Evolutionary conservation across 2,888 invertebrate genomes (phyloP).

Genomic region (Pollenia angustigena): DNA sequence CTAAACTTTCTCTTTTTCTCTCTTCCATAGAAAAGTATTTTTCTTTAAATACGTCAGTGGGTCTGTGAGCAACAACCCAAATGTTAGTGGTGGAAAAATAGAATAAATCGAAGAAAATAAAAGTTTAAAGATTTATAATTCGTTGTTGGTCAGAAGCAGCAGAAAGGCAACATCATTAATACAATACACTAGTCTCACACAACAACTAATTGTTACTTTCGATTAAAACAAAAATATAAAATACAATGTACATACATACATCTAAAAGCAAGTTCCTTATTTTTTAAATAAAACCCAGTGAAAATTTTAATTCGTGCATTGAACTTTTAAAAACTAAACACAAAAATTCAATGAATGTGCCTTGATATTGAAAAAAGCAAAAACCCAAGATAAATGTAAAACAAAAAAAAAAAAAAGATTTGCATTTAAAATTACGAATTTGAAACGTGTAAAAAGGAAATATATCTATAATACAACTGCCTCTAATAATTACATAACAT

Average conservation of each 20-base stretch:
- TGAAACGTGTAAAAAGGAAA: neutral
- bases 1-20: constrained; percentile 23
- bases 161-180: constrained; percentile 35
- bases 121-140: constrained; percentile 24
- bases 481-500: constrained; percentile 60
- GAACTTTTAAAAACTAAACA: constrained; percentile 33
- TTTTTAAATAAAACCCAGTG: constrained; percentile 21
- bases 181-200: constrained; percentile 18
- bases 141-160: constrained; percentile 3
- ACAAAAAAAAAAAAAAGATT: constrained; percentile 11
- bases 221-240: neutral
- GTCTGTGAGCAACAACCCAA: constrained; percentile 7
- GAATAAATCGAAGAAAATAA: constrained; percentile 11
- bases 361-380: constrained; percentile 38
- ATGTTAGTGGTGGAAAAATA: constrained; percentile 40
- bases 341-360: constrained; percentile 54
- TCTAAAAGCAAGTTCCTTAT: constrained; percentile 50
- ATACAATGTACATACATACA: too few species aligned
- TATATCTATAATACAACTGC: constrained; percentile 29
- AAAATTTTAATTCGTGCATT: constrained; percentile 41
- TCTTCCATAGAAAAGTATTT: constrained; percentile 31
- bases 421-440: constrained; percentile 27
- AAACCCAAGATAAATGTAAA: constrained; percentile 11
- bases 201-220: constrained; percentile 30
- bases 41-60: constrained; percentile 23